phyloP scores from a whole-genome alignment of 2,797 vertebrate genomes.

The Okamejei kenojei region DNA sequence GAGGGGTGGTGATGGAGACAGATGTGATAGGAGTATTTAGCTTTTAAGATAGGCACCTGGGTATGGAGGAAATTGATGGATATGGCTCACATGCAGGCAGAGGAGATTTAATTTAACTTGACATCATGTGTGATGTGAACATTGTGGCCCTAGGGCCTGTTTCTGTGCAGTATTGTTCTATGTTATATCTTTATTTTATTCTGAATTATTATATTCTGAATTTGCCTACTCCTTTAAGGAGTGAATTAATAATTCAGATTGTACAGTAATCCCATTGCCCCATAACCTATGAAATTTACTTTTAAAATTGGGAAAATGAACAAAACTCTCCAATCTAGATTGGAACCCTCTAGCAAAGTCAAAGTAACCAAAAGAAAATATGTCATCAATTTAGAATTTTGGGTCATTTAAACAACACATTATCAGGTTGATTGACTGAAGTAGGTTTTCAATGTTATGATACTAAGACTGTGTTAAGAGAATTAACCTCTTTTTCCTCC shows the following conservation, averaged over 20 bases:
- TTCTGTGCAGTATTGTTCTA: no score
- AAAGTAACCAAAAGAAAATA: neutral
- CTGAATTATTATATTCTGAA: neutral
- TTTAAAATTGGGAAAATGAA: neutral
- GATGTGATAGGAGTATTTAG: no score
- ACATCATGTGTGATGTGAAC: no score
- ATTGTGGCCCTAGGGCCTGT: no score
- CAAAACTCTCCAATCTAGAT: neutral
- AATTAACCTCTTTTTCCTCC: constrained; percentile 85
- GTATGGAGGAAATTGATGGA: no score
- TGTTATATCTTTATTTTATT: neutral
- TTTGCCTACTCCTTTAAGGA: neutral
- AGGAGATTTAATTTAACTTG: no score
- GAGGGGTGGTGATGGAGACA: no score
- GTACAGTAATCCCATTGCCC: neutral
- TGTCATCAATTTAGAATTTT: neutral
- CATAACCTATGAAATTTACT: neutral
- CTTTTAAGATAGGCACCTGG: no score
- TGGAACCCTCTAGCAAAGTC: neutral
- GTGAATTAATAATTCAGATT: neutral
- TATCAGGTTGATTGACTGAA: neutral
- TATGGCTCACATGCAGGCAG: no score
- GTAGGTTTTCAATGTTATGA: neutral
- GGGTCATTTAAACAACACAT: neutral
- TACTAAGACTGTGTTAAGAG: neutral